Percentiles rank a stretch among this genome's conserved stretches.
phyloP scores from a whole-genome alignment of 2,888 invertebrate genomes.

The Timema podura region DNA sequence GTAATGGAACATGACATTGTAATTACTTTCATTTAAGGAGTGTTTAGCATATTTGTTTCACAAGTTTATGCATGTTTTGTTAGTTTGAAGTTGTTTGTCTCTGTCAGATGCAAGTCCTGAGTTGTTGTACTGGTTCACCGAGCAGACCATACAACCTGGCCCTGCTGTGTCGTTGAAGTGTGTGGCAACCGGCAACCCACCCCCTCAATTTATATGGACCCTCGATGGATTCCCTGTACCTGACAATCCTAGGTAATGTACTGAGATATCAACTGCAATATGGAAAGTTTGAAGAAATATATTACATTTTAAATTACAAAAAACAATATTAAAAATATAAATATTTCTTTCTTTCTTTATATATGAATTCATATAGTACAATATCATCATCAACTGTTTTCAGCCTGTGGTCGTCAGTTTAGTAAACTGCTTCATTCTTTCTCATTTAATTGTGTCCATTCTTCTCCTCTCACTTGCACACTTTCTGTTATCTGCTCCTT shows the following conservation, averaged over 20 bases:
- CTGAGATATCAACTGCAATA: no score
- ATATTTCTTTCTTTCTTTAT: no score
- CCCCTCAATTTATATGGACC: slow-evolving; percentile 88
- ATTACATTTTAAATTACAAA: slow-evolving; percentile 35
- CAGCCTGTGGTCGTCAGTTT: no score
- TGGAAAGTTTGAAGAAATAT: not conserved
- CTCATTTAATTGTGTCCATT: no score
- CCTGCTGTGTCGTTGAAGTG: slow-evolving; percentile 89
- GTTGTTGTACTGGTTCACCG: slow-evolving; percentile 85
- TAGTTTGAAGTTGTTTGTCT: not conserved
- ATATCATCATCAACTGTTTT: no score
- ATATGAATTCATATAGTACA: no score
- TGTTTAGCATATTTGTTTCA: not conserved
- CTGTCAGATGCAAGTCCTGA: slow-evolving; percentile 80
- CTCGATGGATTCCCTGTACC: slow-evolving; percentile 84
- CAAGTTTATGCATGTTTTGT: not conserved
- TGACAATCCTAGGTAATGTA: slow-evolving; percentile 59
- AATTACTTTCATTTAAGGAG: not conserved
- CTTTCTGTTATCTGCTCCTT: no score
- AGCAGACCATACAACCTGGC: slow-evolving; percentile 87
- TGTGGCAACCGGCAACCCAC: slow-evolving; percentile 91
- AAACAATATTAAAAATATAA: no score
- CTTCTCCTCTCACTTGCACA: no score
- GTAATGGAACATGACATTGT: not conserved
- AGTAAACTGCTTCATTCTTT: no score